Percentiles rank a stretch among this genome's conserved stretches.
Conservation (phyloP, 2,888 invertebrate genomes). For the Eilema sororculum region DNA sequence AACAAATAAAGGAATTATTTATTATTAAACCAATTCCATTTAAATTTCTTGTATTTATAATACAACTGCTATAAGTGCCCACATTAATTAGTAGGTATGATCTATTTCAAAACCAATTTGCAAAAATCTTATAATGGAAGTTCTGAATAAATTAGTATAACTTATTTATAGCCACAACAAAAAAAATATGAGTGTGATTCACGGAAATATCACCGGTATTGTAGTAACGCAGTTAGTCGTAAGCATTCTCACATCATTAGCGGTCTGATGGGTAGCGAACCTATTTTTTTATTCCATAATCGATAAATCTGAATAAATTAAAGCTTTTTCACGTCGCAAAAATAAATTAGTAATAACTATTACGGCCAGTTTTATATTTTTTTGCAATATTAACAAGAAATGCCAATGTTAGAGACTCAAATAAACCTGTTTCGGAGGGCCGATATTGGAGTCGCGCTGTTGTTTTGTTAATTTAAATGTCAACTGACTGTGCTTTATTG, state of each 20-base stretch:
- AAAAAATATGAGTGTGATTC: background rate
- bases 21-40: conserved; percentile 5
- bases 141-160: background rate
- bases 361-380: conserved; percentile 46
- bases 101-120: too few species aligned
- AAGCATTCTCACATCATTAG: background rate
- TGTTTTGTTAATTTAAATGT: conserved; percentile 29
- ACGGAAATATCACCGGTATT: background rate
- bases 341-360: conserved; percentile 56
- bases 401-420: conserved; percentile 14
- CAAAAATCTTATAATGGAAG: background rate
- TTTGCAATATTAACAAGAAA: conserved; percentile 33
- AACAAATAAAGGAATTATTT: background rate
- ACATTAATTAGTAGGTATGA: background rate
- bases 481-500: conserved; percentile 28
- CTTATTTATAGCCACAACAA: too few species aligned
- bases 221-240: background rate
- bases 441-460: conserved; percentile 8
- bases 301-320: conserved; percentile 61
- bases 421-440: conserved; percentile 6
- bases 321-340: conserved; percentile 53
- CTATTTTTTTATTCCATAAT: conserved; percentile 31
- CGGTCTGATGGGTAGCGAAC: conserved; percentile 5
- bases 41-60: conserved; percentile 2
- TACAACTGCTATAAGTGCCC: background rate